Conservation (phyloP, 2,797 vertebrate genomes). For the Anabas testudineus region DNA sequence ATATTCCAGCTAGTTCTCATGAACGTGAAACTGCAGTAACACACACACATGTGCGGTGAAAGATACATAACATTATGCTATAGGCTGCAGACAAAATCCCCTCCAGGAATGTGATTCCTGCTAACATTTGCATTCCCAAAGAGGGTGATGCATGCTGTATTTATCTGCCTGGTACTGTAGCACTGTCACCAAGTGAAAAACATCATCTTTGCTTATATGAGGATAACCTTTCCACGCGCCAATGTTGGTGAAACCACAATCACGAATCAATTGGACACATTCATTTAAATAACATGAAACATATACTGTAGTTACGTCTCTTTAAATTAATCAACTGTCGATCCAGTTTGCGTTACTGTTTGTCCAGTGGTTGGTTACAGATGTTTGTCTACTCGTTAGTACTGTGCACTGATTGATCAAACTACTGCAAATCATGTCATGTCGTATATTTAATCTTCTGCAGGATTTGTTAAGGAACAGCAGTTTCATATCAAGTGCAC, state of each 20-base stretch:
- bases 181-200: constrained; percentile 18
- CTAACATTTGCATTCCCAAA: constrained; percentile 35
- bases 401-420: background rate
- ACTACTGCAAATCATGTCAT: background rate
- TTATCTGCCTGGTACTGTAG: constrained; percentile 27
- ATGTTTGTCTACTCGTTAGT: constrained; percentile 12
- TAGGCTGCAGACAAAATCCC: constrained; percentile 39
- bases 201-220: background rate
- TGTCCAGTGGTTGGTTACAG: background rate
- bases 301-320: no score
- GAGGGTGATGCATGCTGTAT: constrained; percentile 42
- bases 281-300: no score
- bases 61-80: constrained; percentile 43
- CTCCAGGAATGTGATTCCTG: constrained; percentile 37
- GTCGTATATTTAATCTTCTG: background rate
- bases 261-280: background rate
- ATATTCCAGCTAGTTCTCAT: background rate
- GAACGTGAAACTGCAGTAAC: constrained; percentile 9
- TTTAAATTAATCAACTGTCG: no score
- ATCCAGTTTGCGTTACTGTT: background rate
- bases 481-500: background rate
- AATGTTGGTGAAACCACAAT: background rate
- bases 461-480: background rate
- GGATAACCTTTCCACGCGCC: background rate
- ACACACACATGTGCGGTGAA: background rate